A percentile compares a stretch with the other conserved stretches of the same genome.
Evolutionary conservation across 2,113 vertebrate genomes (phyloP).

Genomic region (Sinocyclocheilus grahami): DNA sequence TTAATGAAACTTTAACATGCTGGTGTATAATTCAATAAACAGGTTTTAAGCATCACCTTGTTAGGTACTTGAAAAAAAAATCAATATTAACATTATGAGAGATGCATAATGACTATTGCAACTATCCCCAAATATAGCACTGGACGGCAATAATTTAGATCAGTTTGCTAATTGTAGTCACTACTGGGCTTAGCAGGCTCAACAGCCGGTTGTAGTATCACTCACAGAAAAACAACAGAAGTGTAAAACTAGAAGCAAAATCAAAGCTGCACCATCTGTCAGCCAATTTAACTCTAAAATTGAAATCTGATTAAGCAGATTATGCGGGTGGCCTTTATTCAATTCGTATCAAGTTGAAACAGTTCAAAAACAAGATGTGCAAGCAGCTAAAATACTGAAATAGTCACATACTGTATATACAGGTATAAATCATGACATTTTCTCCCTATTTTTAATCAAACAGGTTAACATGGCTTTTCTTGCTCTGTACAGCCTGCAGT

Average conservation of each 20-base stretch:
- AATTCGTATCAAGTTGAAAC: not conserved
- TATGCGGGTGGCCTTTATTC: slow-evolving; percentile 33
- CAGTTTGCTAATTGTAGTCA: slow-evolving; percentile 9
- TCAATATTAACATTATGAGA: slow-evolving; percentile 44
- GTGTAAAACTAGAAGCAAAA: slow-evolving; percentile 34
- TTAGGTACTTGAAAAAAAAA: slow-evolving; percentile 22
- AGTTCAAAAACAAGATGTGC: not conserved
- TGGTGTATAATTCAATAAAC: slow-evolving; percentile 49
- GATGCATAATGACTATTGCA: slow-evolving; percentile 47
- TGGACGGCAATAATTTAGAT: not conserved
- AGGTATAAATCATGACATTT: not conserved
- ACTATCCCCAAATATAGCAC: slow-evolving; percentile 2
- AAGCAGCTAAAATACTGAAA: slow-evolving; percentile 5
- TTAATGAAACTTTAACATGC: slow-evolving; percentile 14
- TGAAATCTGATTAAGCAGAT: slow-evolving; percentile 31
- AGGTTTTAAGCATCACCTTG: slow-evolving; percentile 36
- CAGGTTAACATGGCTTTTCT: not conserved
- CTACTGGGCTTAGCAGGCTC: not conserved
- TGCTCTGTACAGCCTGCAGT: not conserved
- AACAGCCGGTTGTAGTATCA: slow-evolving; percentile 4
- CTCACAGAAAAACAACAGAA: not conserved
- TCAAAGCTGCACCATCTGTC: slow-evolving; percentile 31
- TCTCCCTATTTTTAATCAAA: not conserved
- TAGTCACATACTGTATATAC: not conserved
- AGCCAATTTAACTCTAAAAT: slow-evolving; percentile 30